Base-by-base conservation (phyloP, 2,797 vertebrate species). In the Lithobates pipiens region DNA sequence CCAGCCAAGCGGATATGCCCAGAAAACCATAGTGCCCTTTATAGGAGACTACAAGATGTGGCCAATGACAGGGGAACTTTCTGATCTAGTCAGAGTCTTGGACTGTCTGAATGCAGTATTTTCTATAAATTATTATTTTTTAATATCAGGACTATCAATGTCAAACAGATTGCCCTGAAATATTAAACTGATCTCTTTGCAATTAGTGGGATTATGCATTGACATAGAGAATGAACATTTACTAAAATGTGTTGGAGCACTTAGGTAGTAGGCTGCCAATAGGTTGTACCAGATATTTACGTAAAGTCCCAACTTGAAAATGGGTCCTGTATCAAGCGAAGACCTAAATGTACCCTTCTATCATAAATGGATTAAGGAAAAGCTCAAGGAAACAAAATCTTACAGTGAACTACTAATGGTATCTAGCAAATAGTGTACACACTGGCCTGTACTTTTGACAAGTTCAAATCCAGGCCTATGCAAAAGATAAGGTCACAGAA, bases 1-100 rank as follows among this genome's bases (percentile, higher is more conserved):
- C 96, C 97, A 0, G 96, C 97, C 11, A 99, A 99, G 91, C 93
- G 97, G 1, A 93, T 96, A 16, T 98, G 98, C 86, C 95, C 95
- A 7, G 96, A 98, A 91, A 97, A 95, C 67, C 97, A 98, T 88
- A 96, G 95, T 0, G 96, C 96, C 32, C 94, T 98, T 69, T 27
- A 97, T 2, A 91, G 97, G 50, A 94, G 97, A 3, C 95, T 99
- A 0, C 97, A 98, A 90, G 98, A 97, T 0, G 97, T 99, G 42
- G 97, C 97, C 0, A 98, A 97, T 0, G 97, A 99, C 93, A 91
- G 98, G 44, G 96, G 96, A 67, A 95, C 95, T 78, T 96, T 97
- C 91, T 98, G 94, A 97, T 70, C 80, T 21, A 39, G 34, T 54
- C 25, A 73, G 54, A 50, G 23, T 5, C 23, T 63, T 39, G 46